Evolutionary conservation across 1,140 invertebrate species (phyloP).

Genomic region (Chlorops oryzae): DNA sequence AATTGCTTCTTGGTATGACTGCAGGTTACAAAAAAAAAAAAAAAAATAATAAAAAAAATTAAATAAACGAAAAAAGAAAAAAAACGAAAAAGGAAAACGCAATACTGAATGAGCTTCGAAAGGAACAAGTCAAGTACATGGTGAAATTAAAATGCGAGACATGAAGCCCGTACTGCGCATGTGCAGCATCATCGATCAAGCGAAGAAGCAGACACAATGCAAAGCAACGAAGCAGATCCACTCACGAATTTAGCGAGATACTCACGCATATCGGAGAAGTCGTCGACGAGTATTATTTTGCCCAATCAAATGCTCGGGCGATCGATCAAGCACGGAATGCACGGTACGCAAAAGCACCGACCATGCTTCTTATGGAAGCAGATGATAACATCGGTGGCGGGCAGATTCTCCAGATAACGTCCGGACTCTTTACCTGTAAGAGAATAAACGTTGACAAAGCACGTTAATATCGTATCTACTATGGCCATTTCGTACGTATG

Average conservation of each 20-base stretch:
- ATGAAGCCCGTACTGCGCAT: too few relatives aligned
- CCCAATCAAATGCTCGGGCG: constrained; percentile 76
- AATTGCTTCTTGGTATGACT: constrained; percentile 89
- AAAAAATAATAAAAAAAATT: too few relatives aligned
- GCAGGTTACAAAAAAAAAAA: constrained; percentile 27
- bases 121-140: neutral
- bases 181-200: constrained; percentile 5
- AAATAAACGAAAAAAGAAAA: neutral
- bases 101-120: constrained; percentile 1
- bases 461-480: too few relatives aligned
- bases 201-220: too few relatives aligned
- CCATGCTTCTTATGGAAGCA: constrained; percentile 97
- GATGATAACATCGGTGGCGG: constrained; percentile 88
- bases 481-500: too few relatives aligned
- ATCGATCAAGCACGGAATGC: constrained; percentile 86
- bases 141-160: constrained; percentile 15
- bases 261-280: constrained; percentile 93
- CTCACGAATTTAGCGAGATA: too few relatives aligned
- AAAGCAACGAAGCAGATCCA: too few relatives aligned
- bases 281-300: constrained; percentile 93
- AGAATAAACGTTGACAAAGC: too few relatives aligned
- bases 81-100: constrained; percentile 6
- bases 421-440: constrained; percentile 76
- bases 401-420: constrained; percentile 71
- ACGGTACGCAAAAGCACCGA: constrained; percentile 85